Evolutionary conservation across 2,113 vertebrate genomes (phyloP).

Genomic region (Oncorhynchus clarkii): DNA sequence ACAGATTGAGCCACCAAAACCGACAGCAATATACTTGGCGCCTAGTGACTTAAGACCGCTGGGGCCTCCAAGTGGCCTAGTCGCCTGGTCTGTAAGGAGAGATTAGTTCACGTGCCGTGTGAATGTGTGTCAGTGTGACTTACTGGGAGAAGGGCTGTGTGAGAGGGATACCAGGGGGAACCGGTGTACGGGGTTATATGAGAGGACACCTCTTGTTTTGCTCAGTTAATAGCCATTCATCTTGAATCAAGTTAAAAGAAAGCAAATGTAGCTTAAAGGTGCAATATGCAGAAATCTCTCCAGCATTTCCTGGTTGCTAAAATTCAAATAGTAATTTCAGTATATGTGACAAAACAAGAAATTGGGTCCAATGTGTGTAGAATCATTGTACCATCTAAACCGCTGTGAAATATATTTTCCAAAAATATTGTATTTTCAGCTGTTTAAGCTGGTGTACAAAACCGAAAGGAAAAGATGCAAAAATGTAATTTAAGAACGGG

Average conservation of each 20-base stretch:
- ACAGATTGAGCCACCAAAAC: conserved; percentile 34
- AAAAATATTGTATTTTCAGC: too few relatives aligned
- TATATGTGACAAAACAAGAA: too few relatives aligned
- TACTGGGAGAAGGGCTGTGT: background rate
- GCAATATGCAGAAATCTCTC: too few relatives aligned
- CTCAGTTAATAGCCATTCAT: conserved; percentile 13
- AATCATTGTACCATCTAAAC: too few relatives aligned
- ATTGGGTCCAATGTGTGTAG: too few relatives aligned
- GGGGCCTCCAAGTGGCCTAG: conserved; percentile 11
- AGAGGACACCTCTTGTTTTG: conserved; percentile 20
- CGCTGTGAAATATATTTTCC: too few relatives aligned
- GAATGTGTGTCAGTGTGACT: conserved; percentile 13
- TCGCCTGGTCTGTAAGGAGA: conserved; percentile 11
- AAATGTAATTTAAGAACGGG: too few relatives aligned
- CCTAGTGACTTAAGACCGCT: conserved; percentile 24
- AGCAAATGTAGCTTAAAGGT: conserved; percentile 28
- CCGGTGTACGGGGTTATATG: conserved; percentile 22
- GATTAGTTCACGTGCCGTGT: conserved; percentile 33
- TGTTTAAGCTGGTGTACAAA: too few relatives aligned
- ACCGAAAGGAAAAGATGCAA: too few relatives aligned
- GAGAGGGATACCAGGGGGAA: too few relatives aligned
- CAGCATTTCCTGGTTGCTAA: too few relatives aligned
- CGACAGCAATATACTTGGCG: conserved; percentile 20
- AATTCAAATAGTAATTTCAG: too few relatives aligned
- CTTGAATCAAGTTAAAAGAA: conserved; percentile 8